Evolutionary conservation across 2,113 vertebrate species (phyloP), one percentile per base, ranked within the genome.

Genomic region (Egretta garzetta): DNA sequence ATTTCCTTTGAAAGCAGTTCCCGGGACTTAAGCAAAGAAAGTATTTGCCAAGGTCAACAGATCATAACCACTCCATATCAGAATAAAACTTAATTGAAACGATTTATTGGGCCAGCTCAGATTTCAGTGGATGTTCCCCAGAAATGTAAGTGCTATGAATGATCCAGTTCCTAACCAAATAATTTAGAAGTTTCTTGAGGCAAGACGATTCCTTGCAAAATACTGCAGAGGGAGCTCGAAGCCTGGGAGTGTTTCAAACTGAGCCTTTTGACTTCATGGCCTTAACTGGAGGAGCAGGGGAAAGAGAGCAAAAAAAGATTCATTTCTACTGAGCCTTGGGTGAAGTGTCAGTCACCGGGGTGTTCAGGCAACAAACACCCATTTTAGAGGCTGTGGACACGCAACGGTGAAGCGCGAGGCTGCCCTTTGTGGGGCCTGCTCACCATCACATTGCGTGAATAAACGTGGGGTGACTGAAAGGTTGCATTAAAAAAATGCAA

Each of bases 161-260:
- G 72, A 74, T 77, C 47, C 8, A 1, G 23, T 43, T 88, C 63
- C 35, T 39, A 27, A 80, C 18, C 32, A n/a, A 93, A 17, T 26
- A 28, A 73, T 60, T 24, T 2, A 24, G 41, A 7, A 6, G 9
- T 72, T 93, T 71, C 59, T 45, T 3, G 8, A 76, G 71, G 41
- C 28, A 18, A 33, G 62, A 41, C 5, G 17, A 41, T 56, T 86
- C 58, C 72, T 55, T 30, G 19, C 21, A 12, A 80, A 92, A 80
- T 91, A 14, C 92, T 96, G 93, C 82, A 97, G 97, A 96, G 95
- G 96, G 97, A 95, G 96, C 96, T 96, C 93, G 33, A 96, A 95
- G 94, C 94, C 47, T 56, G 88, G 39, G 62, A 97, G 91, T 92
- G n/a, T 39, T 32, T 55, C 37, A 20, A 1, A 3, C 17, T 10